These are phyloP conservation scores for Nothoprocta perdicaria DNA, from an alignment of 2,113 vertebrate species.

Conservation along the genomic window DNA sequence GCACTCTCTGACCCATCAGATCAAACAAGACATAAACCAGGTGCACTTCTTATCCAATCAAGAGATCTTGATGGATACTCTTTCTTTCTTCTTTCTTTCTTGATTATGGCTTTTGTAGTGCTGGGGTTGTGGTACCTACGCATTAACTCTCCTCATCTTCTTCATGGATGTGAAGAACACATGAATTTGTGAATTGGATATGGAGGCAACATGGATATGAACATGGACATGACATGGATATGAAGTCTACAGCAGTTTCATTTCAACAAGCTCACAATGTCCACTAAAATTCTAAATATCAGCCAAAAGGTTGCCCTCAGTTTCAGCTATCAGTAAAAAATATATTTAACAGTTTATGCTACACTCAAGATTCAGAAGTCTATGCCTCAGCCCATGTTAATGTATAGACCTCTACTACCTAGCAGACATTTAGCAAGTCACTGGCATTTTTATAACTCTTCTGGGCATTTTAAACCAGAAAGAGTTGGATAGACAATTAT, in stretches of 20 bases:
- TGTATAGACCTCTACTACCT: not conserved
- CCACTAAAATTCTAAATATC: not conserved
- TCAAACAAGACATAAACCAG: not conserved
- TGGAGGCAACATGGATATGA: too few species aligned
- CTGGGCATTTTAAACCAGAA: not conserved
- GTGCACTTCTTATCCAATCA: not conserved
- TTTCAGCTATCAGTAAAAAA: conserved; percentile 14
- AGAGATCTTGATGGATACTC: not conserved
- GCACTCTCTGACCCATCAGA: not conserved
- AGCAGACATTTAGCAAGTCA: not conserved
- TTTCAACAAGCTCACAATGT: conserved; percentile 8
- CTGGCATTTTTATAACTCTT: not conserved
- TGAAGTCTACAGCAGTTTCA: not conserved
- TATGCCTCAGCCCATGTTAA: not conserved
- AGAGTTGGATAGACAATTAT: not conserved
- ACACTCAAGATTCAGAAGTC: not conserved
- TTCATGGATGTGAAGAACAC: not conserved
- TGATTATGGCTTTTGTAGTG: not conserved
- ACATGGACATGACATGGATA: too few species aligned
- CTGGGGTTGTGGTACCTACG: not conserved
- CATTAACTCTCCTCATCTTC: not conserved
- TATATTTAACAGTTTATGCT: not conserved
- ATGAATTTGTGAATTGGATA: too few species aligned
- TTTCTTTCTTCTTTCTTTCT: not conserved
- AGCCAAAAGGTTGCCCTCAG: not conserved